phyloP scores from a whole-genome alignment of 2,888 invertebrate genomes.

The Nomada fucata region DNA sequence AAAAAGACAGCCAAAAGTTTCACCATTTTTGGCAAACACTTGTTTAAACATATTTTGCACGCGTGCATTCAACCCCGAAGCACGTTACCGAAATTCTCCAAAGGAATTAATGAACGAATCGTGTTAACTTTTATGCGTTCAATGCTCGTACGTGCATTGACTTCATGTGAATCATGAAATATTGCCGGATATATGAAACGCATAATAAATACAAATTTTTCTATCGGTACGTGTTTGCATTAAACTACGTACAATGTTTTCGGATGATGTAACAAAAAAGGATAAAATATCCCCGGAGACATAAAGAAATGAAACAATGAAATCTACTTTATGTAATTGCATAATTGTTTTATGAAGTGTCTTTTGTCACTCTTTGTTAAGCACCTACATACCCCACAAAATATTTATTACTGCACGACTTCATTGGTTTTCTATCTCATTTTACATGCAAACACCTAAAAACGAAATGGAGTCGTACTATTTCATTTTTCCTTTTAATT shows the following conservation, averaged over 20 bases:
- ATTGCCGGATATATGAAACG: constrained; percentile 1
- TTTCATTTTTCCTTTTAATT: too few species aligned
- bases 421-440: too few species aligned
- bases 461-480: too few species aligned
- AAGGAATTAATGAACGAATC: constrained; percentile 7
- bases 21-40: neutral
- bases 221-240: neutral
- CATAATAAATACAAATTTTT: neutral
- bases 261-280: neutral
- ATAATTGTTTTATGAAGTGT: too few species aligned
- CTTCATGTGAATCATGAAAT: neutral
- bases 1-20: neutral
- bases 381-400: too few species aligned
- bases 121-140: neutral
- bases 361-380: too few species aligned
- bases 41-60: neutral
- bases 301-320: too few species aligned
- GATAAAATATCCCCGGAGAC: too few species aligned
- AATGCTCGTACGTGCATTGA: neutral
- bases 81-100: neutral
- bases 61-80: neutral
- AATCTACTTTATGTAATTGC: too few species aligned
- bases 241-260: neutral
- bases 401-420: too few species aligned
- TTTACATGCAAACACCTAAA: too few species aligned